Evolutionary conservation across 2,113 vertebrate species (phyloP).

Genomic region (Pardalotus punctatus): DNA sequence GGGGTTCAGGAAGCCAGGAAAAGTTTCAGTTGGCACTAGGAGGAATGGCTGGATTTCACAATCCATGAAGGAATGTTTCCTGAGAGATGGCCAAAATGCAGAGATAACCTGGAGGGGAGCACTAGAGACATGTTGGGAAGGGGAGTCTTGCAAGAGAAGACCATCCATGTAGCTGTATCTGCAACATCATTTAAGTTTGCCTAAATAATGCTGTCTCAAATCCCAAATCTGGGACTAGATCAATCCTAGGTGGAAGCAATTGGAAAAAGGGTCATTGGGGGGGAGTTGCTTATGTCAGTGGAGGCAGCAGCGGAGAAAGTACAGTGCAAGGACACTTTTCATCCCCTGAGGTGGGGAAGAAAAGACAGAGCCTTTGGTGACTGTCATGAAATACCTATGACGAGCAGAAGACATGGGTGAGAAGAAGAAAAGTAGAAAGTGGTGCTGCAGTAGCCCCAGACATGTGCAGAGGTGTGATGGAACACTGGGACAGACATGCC

Average conservation of each 20-base stretch:
- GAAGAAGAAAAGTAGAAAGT: background rate
- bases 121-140: background rate
- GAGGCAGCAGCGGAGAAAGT: background rate
- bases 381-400: background rate
- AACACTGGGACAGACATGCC: background rate
- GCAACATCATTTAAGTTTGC: background rate
- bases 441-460: background rate
- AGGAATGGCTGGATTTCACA: background rate
- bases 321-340: background rate
- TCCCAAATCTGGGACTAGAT: background rate
- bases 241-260: background rate
- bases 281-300: background rate
- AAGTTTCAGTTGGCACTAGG: background rate
- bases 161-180: background rate
- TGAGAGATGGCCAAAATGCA: background rate
- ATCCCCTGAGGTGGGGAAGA: background rate
- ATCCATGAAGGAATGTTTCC: background rate
- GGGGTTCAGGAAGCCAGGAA: background rate
- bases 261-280: background rate
- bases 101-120: background rate
- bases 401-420: background rate
- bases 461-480: accelerated
- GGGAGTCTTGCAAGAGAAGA: background rate
- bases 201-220: background rate
- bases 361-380: background rate